Percentiles rank a stretch among this genome's conserved stretches.
phyloP scores from a whole-genome alignment of 2,113 vertebrate species.

The Microtus oregoni region DNA sequence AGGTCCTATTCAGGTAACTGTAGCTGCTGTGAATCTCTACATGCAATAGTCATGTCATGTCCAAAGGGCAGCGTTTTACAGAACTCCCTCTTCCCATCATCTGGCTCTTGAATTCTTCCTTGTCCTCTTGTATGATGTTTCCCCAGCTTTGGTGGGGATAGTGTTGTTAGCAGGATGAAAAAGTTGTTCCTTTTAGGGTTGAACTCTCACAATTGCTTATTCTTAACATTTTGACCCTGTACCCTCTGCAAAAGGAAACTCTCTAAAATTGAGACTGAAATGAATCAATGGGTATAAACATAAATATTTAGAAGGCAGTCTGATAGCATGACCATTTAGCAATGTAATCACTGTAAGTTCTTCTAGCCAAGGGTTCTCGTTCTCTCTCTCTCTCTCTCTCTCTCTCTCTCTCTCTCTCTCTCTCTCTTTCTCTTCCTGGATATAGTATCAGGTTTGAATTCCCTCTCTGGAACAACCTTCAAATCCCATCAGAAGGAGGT shows the following conservation, averaged over 20 bases:
- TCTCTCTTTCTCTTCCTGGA: too few relatives aligned
- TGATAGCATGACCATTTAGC: neutral
- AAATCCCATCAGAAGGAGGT: neutral
- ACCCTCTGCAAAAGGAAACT: neutral
- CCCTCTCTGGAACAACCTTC: neutral
- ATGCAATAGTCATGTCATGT: neutral
- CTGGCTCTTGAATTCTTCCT: neutral
- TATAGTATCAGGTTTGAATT: neutral
- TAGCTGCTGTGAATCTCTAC: neutral
- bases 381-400: too few relatives aligned
- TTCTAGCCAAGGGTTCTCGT: neutral
- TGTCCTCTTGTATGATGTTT: neutral
- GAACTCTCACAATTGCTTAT: neutral
- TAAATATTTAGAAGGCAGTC: neutral
- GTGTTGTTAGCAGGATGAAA: neutral
- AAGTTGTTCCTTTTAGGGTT: neutral
- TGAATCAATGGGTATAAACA: neutral
- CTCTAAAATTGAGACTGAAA: neutral
- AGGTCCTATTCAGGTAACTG: neutral
- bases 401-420: neutral
- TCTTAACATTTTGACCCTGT: neutral
- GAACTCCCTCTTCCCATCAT: neutral
- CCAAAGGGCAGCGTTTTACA: neutral
- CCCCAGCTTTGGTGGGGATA: neutral
- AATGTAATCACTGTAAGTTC: neutral